phyloP scores from a whole-genome alignment of 1,140 invertebrate genomes.

The Anastrepha obliqua region DNA sequence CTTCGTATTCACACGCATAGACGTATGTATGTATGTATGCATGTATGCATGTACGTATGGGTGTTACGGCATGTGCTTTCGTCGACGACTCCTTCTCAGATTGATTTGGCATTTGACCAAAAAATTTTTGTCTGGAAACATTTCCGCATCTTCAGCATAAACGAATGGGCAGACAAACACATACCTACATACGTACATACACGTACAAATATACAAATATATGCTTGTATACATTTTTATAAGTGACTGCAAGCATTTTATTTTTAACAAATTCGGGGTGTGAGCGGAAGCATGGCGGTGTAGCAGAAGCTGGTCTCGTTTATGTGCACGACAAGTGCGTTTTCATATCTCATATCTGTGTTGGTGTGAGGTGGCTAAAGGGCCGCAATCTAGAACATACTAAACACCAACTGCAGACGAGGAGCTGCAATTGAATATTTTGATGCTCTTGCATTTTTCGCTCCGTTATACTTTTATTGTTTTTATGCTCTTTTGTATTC shows the following conservation, averaged over 20 bases:
- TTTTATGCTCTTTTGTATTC: background rate
- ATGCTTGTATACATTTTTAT: background rate
- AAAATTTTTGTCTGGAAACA: constrained; percentile 55
- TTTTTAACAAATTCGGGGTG: constrained; percentile 18
- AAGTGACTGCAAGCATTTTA: constrained; percentile 21
- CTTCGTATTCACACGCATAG: background rate
- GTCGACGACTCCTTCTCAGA: constrained; percentile 8
- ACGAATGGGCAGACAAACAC: background rate
- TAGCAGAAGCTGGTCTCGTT: constrained; percentile 7
- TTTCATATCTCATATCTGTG: constrained; percentile 45
- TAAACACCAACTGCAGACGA: no score
- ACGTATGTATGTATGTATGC: background rate
- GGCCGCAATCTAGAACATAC: constrained; percentile 6
- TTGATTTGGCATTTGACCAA: constrained; percentile 55
- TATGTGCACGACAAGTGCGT: constrained; percentile 27
- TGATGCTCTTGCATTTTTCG: no score
- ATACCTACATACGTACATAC: background rate
- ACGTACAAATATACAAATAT: background rate
- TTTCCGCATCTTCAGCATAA: constrained; percentile 49
- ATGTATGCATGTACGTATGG: background rate
- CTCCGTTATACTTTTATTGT: background rate
- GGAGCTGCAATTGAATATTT: no score
- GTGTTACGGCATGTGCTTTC: background rate
- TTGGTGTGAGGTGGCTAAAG: background rate
- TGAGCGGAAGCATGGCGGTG: background rate